A percentile compares a stretch with the other conserved stretches of the same genome.
These are phyloP conservation scores for Silurus asotus DNA, from an alignment of 2,113 vertebrate genomes.

Conservation along the genomic window DNA sequence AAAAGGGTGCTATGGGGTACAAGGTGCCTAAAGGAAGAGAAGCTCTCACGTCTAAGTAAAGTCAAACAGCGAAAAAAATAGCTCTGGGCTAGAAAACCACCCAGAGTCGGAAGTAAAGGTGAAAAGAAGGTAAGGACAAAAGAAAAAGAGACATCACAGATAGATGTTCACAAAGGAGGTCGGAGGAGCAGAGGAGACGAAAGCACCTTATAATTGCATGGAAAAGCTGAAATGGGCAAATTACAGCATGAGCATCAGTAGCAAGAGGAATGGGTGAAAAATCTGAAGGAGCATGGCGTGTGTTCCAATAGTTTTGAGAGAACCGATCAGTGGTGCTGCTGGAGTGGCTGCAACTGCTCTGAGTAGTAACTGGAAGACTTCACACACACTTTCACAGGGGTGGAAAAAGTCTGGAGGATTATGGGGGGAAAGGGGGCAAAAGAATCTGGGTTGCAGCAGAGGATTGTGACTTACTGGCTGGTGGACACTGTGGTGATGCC, in stretches of 20 bases:
- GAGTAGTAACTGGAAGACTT: conserved; percentile 15
- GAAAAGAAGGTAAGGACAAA: neutral
- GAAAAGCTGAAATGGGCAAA: conserved; percentile 19
- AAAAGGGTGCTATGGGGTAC: conserved; percentile 1
- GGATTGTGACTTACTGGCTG: conserved; percentile 56
- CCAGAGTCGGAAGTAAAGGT: neutral
- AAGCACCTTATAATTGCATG: neutral
- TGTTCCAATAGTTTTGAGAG: neutral
- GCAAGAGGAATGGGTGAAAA: neutral
- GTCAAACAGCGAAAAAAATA: conserved; percentile 1
- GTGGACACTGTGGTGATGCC: conserved; percentile 55
- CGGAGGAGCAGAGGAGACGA: neutral
- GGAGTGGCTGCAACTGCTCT: neutral
- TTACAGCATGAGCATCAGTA: conserved; percentile 8
- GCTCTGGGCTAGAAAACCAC: conserved; percentile 11
- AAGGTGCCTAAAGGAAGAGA: conserved; percentile 18
- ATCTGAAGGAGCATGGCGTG: neutral
- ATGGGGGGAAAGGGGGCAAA: conserved; percentile 22
- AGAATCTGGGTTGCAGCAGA: conserved; percentile 52
- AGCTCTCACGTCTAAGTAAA: conserved; percentile 11
- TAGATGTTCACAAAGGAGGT: neutral
- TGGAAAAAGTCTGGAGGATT: conserved; percentile 15
- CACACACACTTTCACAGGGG: conserved; percentile 16
- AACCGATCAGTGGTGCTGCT: neutral
- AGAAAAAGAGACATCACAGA: neutral